Base-by-base conservation (phyloP, 2,113 vertebrate genomes). In the Perccottus glenii region DNA sequence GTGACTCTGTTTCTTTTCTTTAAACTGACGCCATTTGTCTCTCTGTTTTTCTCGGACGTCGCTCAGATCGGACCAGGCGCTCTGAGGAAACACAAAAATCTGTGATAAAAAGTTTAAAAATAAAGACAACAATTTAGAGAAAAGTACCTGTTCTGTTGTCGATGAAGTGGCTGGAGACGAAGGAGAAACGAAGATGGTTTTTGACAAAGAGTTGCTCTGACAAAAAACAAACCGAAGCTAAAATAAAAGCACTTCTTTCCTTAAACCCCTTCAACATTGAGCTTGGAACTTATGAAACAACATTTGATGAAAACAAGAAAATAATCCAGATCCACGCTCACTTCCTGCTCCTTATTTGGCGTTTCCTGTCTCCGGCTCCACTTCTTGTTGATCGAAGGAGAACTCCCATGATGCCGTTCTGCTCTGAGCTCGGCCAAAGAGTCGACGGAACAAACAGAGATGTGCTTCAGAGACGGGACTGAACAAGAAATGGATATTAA, bases 391-490 rank as follows among this genome's bases (percentile, higher is more conserved):
- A 4, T 1, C 0, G 15, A 16, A 4, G 52, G 32, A 60, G 59
- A 67, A 59, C 46, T 84, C 66, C 77, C 78, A 84, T 69, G 42
- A 62, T 60, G 53, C 64, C 10, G 4, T 5, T 67, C 61, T 1
- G 5, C 33, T 57, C 78, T 50, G 61, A 84, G 68, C 52, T 60
- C 57, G 0, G 67, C 73, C 64, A 88, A 65, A 36, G 52, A 43
- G 67, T 89, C 85, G 27, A 33, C 7, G 0, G 82, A 35, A 7
- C 38, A 40, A 46, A 88, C 74, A 4, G 63, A 69, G 44, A 84
- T 7, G 19, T 7, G 1, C 2, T 0, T 7, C 0, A 10, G 2
- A 9, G 2, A 33, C 11, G 32, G 15, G 0, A 50, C 49, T 12
- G 2, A 11, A 15, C 14, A 42, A 38, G 35, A 56, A 10, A 10